Evolutionary conservation across 2,888 invertebrate genomes (phyloP), one percentile per base, ranked within the genome.

Genomic region (Sminthurides aquaticus): DNA sequence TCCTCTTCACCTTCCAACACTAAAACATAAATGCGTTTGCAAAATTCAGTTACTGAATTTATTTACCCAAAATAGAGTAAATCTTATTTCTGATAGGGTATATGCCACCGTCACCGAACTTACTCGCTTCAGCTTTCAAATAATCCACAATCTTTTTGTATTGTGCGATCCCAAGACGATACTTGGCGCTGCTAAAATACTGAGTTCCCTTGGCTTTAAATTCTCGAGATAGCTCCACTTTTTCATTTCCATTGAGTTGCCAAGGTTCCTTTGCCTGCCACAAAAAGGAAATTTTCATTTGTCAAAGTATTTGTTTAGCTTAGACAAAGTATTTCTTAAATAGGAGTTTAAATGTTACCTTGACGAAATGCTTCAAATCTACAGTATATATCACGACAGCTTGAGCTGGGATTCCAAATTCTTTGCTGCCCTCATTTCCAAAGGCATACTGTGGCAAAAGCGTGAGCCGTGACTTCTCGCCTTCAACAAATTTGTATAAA

Each of bases 151-250:
- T 85, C 77, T 88, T 88, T 74, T 87, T 86, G 78, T 97, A 97
- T 84, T 93, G 88, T 78, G 90, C 91, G 57, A 88, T 81, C 0
- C 98, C 96, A 72, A 92, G 76, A 62, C 81, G 79, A 75, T 84
- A 87, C 78, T 94, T 92, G 65, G 83, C 85, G 0, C 82, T 83
- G 79, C 92, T 93, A 76, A 94, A 93, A 78, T 91, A 95, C 57
- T 84, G 83, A 0, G 93, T 96, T 56, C 96, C 98, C 77, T 91
- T 94, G 68, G 90, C 89, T 79, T 98, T 98, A 70, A 86, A 87
- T 18, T 89, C 80, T 77, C 87, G 86, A 0, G 90, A 86, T 76
- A 90, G 89, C 65, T 88, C 88, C 3, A 97, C 74, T 77, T 90
- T 90, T 78, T 96, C 91, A 0, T 81, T 79, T 0, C 83, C 82